Percentiles rank a stretch among this genome's conserved stretches.
Evolutionary conservation across 2,888 invertebrate genomes (phyloP).

Genomic region (Cheilosia impressa): DNA sequence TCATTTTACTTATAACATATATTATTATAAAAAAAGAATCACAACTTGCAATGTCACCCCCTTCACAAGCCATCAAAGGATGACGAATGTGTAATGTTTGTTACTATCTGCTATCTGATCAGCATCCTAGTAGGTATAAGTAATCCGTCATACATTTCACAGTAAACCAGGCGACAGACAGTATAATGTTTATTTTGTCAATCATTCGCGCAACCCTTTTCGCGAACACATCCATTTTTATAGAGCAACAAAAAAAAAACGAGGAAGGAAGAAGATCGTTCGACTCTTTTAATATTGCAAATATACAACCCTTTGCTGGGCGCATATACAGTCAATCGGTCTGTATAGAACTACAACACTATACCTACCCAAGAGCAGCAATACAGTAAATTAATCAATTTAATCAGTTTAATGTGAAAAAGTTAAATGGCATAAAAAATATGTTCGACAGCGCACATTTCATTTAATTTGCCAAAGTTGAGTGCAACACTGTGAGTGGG

Average conservation of each 20-base stretch:
- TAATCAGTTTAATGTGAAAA: slow-evolving; percentile 81
- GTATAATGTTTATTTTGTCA: slow-evolving; percentile 65
- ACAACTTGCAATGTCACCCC: slow-evolving; percentile 20
- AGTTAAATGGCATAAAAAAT: slow-evolving; percentile 78
- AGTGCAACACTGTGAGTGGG: slow-evolving; percentile 40
- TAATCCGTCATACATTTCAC: slow-evolving; percentile 71
- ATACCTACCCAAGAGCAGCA: slow-evolving; percentile 8
- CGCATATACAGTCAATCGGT: slow-evolving; percentile 54
- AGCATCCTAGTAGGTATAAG: slow-evolving; percentile 34
- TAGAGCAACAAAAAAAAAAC: background rate
- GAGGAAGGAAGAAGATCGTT: slow-evolving; percentile 30
- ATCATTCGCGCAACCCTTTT: slow-evolving; percentile 58
- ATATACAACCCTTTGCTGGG: slow-evolving; percentile 58
- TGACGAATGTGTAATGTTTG: slow-evolving; percentile 46
- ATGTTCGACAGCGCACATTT: slow-evolving; percentile 74
- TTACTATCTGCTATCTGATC: slow-evolving; percentile 59
- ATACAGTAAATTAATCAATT: slow-evolving; percentile 83
- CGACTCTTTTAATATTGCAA: slow-evolving; percentile 25
- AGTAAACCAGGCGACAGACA: slow-evolving; percentile 34
- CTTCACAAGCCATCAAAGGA: slow-evolving; percentile 52
- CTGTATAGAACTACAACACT: slow-evolving; percentile 25
- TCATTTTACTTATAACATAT: slow-evolving; percentile 66
- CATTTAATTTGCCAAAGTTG: slow-evolving; percentile 66
- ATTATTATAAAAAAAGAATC: slow-evolving; percentile 17
- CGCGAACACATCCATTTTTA: slow-evolving; percentile 29